Percentiles rank a stretch among this genome's conserved stretches.
Evolutionary conservation across 2,888 invertebrate species (phyloP).

Genomic region (Gisinianus flammeolus): DNA sequence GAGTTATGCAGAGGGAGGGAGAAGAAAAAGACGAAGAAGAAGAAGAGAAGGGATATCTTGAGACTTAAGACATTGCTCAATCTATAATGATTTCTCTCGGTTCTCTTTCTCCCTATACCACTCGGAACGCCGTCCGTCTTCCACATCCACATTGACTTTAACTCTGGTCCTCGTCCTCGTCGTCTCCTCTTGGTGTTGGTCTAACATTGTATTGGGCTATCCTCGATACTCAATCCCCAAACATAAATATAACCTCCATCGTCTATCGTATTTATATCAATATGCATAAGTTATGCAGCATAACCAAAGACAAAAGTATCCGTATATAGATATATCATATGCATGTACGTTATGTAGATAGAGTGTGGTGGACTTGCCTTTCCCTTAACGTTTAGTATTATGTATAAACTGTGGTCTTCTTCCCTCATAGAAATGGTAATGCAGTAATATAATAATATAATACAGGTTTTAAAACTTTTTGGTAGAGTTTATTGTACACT

Average conservation of each 20-base stretch:
- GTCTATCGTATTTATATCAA: neutral
- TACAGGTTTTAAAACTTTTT: too few relatives aligned
- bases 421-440: too few relatives aligned
- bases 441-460: too few relatives aligned
- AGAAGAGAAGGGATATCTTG: constrained; percentile 21
- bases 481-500: too few relatives aligned
- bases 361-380: too few relatives aligned
- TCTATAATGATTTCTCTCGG: neutral
- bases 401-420: too few relatives aligned
- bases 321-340: too few relatives aligned
- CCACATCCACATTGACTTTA: neutral
- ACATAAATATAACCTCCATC: too few relatives aligned
- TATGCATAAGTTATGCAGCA: neutral
- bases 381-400: too few relatives aligned
- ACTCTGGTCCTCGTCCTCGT: neutral
- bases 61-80: neutral
- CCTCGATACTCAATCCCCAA: too few relatives aligned
- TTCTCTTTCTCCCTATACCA: neutral
- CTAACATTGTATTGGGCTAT: neutral
- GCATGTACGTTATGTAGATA: too few relatives aligned
- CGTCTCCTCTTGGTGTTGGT: neutral
- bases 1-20: constrained; percentile 17
- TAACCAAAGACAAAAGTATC: neutral
- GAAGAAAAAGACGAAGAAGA: neutral
- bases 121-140: neutral